These are phyloP conservation scores for Drosophila greeni DNA, from an alignment of 2,888 invertebrate species.

Conservation along the genomic window DNA sequence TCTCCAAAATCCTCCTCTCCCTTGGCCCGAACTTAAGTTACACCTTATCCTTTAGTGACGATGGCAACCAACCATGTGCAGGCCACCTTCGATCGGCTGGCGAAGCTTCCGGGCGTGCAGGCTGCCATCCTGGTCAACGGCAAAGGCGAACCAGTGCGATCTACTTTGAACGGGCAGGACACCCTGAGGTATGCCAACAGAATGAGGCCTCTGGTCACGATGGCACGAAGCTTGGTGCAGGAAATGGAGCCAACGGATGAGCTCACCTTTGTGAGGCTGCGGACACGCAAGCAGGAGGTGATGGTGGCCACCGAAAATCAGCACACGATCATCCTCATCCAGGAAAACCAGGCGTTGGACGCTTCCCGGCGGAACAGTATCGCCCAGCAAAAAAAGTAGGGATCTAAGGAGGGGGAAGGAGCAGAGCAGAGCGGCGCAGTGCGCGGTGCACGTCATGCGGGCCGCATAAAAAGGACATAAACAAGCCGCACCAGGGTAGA, in stretches of 20 bases:
- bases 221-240: conserved; percentile 15
- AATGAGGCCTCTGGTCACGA: conserved; percentile 15
- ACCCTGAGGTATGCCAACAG: conserved; percentile 19
- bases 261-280: conserved; percentile 29
- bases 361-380: conserved; percentile 11
- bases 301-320: conserved; percentile 38
- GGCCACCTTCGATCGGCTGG: conserved; percentile 25
- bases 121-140: conserved; percentile 36
- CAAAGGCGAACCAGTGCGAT: conserved; percentile 18
- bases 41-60: neutral
- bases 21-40: too few relatives aligned
- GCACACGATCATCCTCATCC: conserved; percentile 38
- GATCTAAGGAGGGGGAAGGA: neutral
- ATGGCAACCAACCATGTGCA: conserved; percentile 13
- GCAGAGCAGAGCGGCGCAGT: conserved; percentile 23
- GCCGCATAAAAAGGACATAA: conserved; percentile 66
- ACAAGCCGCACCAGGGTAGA: conserved; percentile 46
- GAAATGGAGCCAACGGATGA: conserved; percentile 35
- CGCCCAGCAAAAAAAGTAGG: neutral
- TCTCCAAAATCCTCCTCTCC: neutral
- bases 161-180: neutral
- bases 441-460: conserved; percentile 58
- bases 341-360: conserved; percentile 15
- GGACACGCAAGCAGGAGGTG: conserved; percentile 29
- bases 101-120: conserved; percentile 27